Conservation (phyloP, 1,140 invertebrate genomes). For the Drosophila novamexicana region DNA sequence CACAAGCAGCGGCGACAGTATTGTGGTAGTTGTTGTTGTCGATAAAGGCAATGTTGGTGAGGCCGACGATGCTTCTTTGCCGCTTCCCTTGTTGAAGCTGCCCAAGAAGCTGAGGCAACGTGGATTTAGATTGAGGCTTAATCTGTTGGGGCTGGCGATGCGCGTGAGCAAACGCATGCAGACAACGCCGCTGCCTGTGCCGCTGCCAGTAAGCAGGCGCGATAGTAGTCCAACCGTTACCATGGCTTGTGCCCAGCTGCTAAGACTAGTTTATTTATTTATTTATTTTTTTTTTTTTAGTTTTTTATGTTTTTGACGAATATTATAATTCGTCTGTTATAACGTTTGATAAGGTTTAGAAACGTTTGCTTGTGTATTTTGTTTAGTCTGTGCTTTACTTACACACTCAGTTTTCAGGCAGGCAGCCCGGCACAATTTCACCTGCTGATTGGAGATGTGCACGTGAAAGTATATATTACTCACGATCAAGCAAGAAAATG, state of each 20-base stretch:
- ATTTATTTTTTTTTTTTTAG: slow-evolving; percentile 16
- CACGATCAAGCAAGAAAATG: neutral
- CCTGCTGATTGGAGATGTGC: slow-evolving; percentile 36
- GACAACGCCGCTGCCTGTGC: slow-evolving; percentile 11
- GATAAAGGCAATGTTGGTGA: slow-evolving; percentile 10
- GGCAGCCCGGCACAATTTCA: slow-evolving; percentile 46
- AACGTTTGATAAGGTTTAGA: slow-evolving; percentile 4
- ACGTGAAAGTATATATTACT: slow-evolving; percentile 5
- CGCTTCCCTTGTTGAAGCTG: slow-evolving; percentile 12
- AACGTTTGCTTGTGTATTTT: slow-evolving; percentile 17
- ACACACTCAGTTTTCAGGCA: slow-evolving; percentile 26
- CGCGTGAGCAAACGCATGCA: slow-evolving; percentile 30
- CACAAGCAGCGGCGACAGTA: slow-evolving; percentile 30
- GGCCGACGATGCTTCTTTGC: slow-evolving; percentile 2
- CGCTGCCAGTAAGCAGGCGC: slow-evolving; percentile 20
- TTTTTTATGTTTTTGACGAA: slow-evolving; percentile 6
- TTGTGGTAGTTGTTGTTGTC: slow-evolving; percentile 4
- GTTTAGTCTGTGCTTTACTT: slow-evolving; percentile 7
- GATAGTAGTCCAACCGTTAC: slow-evolving; percentile 47
- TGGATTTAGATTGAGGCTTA: slow-evolving; percentile 14
- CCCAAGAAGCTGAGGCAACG: slow-evolving; percentile 44
- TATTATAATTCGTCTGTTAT: slow-evolving; percentile 21
- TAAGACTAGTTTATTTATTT: slow-evolving; percentile 19
- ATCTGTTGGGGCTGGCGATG: slow-evolving; percentile 7
- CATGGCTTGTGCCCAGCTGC: slow-evolving; percentile 29